Conservation (phyloP, 2,797 vertebrate species). For the Sebastiscus albofasciatus region DNA sequence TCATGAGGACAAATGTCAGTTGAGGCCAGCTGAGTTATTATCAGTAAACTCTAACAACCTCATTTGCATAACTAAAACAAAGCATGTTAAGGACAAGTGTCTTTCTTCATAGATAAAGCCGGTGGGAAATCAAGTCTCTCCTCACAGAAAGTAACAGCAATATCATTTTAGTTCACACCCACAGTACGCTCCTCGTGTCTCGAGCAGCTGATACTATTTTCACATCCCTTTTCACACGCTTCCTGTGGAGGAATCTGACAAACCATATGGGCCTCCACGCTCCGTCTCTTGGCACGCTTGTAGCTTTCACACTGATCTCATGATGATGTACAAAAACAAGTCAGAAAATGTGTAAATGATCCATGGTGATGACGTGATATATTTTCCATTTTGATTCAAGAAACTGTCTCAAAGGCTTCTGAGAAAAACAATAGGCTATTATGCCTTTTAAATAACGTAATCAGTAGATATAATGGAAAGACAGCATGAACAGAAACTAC, state of each 20-base stretch:
- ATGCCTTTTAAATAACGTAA: neutral
- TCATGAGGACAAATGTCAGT: neutral
- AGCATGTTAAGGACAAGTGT: neutral
- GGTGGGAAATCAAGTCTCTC: neutral
- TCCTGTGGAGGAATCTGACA: neutral
- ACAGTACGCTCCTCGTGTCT: neutral
- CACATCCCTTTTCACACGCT: slow-evolving; percentile 43
- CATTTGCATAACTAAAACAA: neutral
- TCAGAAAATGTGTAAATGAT: neutral
- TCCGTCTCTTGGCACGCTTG: neutral
- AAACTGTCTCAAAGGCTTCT: neutral
- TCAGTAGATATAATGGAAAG: neutral
- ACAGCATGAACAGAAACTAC: neutral
- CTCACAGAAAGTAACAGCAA: neutral
- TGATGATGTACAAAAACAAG: slow-evolving; percentile 1
- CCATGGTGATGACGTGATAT: neutral
- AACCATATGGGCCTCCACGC: neutral
- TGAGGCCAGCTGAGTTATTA: neutral
- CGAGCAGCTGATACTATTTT: slow-evolving; percentile 25
- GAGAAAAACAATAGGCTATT: neutral
- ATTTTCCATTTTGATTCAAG: neutral
- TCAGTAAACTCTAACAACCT: neutral
- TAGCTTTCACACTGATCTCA: slow-evolving; percentile 7
- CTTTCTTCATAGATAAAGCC: neutral
- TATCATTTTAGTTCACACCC: slow-evolving; percentile 13